Evolutionary conservation across 2,888 invertebrate species (phyloP), one percentile per base, ranked within the genome.

Genomic region (Lepetodrilus schrolli): DNA sequence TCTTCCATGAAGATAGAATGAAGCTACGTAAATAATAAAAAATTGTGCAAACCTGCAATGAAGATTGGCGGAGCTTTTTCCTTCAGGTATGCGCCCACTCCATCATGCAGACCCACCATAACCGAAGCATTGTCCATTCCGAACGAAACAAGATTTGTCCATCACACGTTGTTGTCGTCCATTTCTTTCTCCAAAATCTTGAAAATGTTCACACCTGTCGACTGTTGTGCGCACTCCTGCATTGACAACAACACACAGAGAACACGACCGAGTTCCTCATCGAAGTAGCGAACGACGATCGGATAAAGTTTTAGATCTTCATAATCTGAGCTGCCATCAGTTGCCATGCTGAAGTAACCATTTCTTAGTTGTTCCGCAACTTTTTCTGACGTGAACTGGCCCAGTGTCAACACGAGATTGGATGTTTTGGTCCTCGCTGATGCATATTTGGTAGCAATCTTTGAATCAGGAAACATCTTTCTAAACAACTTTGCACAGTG

Each of bases 121-220:
- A 74, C 72, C 73, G 30, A 43, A 23, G 66, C 65, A 48, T 70
- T 74, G 72, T 74, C 74, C 30, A 72, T 36, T 38, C 50, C 71
- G 38, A 74, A 73, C 8, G 50, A 30, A 8, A 68, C 20, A 66
- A 72, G 74, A 34, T 75, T 74, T n/a, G 30, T 68, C 76, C 78
- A 73, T 30, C 37, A 17, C 30, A 75, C 17, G 17, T 66, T 30
- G 13, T 38, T 34, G 34, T 73, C 37, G 65, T 51, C n/a, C 36
- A 73, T 34, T 65, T 65, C 72, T 30, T 34, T 73, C 20, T 74
- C 70, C 30, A 74, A 17, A 21, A 74, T 20, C n/a, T 37, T 71
- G 38, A 74, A 48, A 23, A 48, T 69, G 21, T 69, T 69, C 26
- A 47, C 69, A n/a, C 69, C 69, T 36, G 69, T 69, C n/a, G 36